These are phyloP conservation scores for Chymomyza fuscimana DNA, from an alignment of 2,888 invertebrate species.

Conservation along the genomic window DNA sequence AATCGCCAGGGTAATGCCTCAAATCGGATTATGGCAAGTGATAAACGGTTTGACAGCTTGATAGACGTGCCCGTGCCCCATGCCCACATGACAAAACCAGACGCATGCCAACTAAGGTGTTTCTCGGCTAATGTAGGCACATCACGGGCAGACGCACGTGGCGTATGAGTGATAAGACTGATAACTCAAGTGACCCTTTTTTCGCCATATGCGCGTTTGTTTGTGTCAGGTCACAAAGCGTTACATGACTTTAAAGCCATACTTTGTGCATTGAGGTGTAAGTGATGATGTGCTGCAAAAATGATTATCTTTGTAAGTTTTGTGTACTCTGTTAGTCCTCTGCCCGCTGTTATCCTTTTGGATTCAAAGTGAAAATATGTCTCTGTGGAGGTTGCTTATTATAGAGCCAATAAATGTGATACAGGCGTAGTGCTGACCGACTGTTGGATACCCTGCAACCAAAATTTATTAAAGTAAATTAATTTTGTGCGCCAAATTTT, in stretches of 20 bases:
- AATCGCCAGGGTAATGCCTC: slow-evolving; percentile 47
- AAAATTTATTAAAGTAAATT: no score
- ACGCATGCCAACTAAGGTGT: slow-evolving; percentile 31
- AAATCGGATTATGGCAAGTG: slow-evolving; percentile 54
- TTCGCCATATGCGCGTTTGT: background rate
- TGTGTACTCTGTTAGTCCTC: background rate
- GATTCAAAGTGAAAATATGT: background rate
- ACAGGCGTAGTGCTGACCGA: no score
- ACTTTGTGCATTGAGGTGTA: background rate
- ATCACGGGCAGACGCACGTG: slow-evolving; percentile 17
- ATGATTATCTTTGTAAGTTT: background rate
- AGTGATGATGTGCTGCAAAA: background rate
- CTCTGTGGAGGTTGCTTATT: slow-evolving; percentile 20
- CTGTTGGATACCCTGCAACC: no score
- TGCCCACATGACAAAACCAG: slow-evolving; percentile 24
- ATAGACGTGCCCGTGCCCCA: slow-evolving; percentile 39
- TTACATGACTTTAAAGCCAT: background rate
- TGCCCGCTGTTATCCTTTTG: no score
- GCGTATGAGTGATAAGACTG: slow-evolving; percentile 34
- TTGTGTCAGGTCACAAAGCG: background rate
- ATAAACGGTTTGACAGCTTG: slow-evolving; percentile 59
- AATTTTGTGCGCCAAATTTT: no score
- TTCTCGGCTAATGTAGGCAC: slow-evolving; percentile 21
- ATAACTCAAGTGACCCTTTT: slow-evolving; percentile 3
- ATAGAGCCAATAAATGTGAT: background rate